A percentile compares a stretch with the other conserved stretches of the same genome.
Evolutionary conservation across 2,113 vertebrate genomes (phyloP).

Genomic region (Tringa solitaria): DNA sequence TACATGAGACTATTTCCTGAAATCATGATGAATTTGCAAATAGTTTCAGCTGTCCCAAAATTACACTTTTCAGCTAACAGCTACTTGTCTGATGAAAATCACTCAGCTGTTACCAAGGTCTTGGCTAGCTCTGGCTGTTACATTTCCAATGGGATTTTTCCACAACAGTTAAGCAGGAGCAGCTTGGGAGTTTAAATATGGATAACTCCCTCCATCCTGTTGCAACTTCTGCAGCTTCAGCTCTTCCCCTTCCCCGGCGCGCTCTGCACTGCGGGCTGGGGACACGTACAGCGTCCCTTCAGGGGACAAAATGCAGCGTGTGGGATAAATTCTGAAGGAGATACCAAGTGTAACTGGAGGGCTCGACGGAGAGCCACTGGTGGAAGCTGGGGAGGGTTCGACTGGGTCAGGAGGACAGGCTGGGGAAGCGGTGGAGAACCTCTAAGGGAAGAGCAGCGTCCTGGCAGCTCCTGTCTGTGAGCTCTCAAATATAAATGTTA

Average conservation of each 20-base stretch:
- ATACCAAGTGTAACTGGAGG: accelerated
- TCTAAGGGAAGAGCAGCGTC: neutral
- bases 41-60: slow-evolving; percentile 69
- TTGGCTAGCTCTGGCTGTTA: slow-evolving; percentile 38
- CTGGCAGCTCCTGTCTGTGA: neutral
- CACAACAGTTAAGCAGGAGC: neutral
- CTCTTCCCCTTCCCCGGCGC: neutral
- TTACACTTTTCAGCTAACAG: slow-evolving; percentile 60
- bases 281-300: accelerated
- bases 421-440: neutral
- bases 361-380: neutral
- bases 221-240: slow-evolving; percentile 1
- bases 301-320: neutral
- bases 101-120: slow-evolving; percentile 59
- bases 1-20: slow-evolving; percentile 29
- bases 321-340: neutral
- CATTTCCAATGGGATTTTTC: slow-evolving; percentile 44
- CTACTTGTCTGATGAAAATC: slow-evolving; percentile 65
- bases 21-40: slow-evolving; percentile 54
- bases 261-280: neutral
- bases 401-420: neutral
- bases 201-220: neutral
- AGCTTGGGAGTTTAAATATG: neutral
- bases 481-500: neutral
- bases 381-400: neutral